Evolutionary conservation across 2,113 vertebrate species (phyloP), one percentile per base, ranked within the genome.

Genomic region (Lepidothrix coronata): DNA sequence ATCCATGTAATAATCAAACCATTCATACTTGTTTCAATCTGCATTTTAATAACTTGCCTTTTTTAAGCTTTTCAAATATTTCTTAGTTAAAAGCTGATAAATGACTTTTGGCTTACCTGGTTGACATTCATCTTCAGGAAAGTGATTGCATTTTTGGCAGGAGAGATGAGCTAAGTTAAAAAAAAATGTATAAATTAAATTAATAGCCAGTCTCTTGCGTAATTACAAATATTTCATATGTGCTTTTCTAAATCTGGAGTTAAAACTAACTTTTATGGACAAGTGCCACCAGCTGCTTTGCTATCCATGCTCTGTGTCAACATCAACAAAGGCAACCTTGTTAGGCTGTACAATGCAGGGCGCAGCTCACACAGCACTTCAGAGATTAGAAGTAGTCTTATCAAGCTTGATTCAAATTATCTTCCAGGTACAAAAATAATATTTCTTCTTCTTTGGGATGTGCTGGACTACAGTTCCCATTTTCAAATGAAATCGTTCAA

Each of bases 1-100:
- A 51, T 88, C 49, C 68, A 25, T 76, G 41, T 83, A 93, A 81
- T 91, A 97, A 94, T 95, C 93, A 92, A 94, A 73, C 89, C 74
- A 94, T 95, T 96, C 95, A 95, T 96, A 57, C 92, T 87, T 1
- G 6, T 86, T 89, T 67, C 63, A 93, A 61, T 88, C 77, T 85
- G 48, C 51, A 72, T 93, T 85, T 89, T 85, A 95, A 49, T 91
- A 90, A 90, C 49, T 70, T 89, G 41, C 54, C 17, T 51, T 96
- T 88, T 93, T 89, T n/a, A 58, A 88, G 31, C 28, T 90, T 33
- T 94, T 93, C 67, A 93, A 88, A 80, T 91, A 85, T 89, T 96
- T 91, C 78, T n/a, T 37, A 48, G 74, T 28, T 87, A 57, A 79
- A 88, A 62, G 65, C 68, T 96, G 78, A 95, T 92, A 91, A 82